These are phyloP conservation scores for Beris chalybata DNA, from an alignment of 2,888 invertebrate genomes.

Conservation along the genomic window DNA sequence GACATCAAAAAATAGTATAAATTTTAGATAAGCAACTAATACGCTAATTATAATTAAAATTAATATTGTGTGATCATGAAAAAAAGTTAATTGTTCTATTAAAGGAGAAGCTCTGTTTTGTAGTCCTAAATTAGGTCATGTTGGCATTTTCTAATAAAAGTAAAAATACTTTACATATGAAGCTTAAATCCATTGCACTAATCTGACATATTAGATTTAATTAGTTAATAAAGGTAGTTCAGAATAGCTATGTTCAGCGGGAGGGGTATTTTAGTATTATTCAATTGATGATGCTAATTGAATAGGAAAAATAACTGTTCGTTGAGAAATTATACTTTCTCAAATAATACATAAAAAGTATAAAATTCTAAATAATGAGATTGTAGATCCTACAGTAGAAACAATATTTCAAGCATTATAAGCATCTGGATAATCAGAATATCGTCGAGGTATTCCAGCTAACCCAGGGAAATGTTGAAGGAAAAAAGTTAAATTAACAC, in stretches of 20 bases:
- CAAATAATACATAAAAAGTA: slow-evolving; percentile 65
- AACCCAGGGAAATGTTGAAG: slow-evolving; percentile 76
- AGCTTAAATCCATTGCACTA: slow-evolving; percentile 67
- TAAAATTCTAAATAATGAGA: slow-evolving; percentile 63
- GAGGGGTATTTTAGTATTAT: slow-evolving; percentile 63
- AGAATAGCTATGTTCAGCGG: slow-evolving; percentile 64
- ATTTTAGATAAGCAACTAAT: slow-evolving; percentile 63
- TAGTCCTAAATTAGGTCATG: slow-evolving; percentile 61
- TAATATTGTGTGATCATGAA: slow-evolving; percentile 65
- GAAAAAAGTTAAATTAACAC: slow-evolving; percentile 80
- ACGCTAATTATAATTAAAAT: slow-evolving; percentile 65
- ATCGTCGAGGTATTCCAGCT: slow-evolving; percentile 74
- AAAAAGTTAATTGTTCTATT: slow-evolving; percentile 69
- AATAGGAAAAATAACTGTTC: slow-evolving; percentile 58
- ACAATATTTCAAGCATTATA: slow-evolving; percentile 68
- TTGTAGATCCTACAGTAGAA: slow-evolving; percentile 68
- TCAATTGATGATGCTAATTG: slow-evolving; percentile 63
- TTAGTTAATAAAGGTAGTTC: slow-evolving; percentile 56
- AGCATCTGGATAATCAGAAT: slow-evolving; percentile 71
- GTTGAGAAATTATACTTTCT: slow-evolving; percentile 63
- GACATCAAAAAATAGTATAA: slow-evolving; percentile 61
- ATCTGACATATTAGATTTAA: too few relatives aligned
- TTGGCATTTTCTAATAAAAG: slow-evolving; percentile 65
- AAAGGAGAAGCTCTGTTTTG: slow-evolving; percentile 66
- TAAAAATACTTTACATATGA: slow-evolving; percentile 64